These are phyloP conservation scores for Pheosia tremula DNA, from an alignment of 2,888 invertebrate genomes.

Conservation along the genomic window DNA sequence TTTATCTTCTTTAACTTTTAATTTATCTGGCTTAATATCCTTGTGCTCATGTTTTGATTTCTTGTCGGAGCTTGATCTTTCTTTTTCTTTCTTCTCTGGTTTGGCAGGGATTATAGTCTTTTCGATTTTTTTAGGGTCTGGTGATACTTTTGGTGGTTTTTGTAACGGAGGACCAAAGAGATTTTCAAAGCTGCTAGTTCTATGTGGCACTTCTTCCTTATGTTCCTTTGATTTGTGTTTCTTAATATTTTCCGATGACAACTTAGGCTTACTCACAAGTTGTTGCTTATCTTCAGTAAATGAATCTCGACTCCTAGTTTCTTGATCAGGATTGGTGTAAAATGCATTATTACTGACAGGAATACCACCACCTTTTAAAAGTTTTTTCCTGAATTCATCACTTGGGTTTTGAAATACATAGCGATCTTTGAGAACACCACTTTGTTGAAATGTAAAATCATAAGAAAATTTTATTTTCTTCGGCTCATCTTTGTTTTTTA, in stretches of 20 bases:
- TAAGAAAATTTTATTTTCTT: conserved; percentile 93
- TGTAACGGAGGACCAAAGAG: conserved; percentile 93
- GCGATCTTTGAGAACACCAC: conserved; percentile 91
- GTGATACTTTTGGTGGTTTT: conserved; percentile 88
- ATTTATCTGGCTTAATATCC: conserved; percentile 73
- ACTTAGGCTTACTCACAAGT: conserved; percentile 89
- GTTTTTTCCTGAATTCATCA: conserved; percentile 94
- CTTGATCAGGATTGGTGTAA: conserved; percentile 80
- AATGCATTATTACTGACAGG: conserved; percentile 74
- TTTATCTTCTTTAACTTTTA: conserved; percentile 77
- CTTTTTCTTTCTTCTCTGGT: conserved; percentile 85
- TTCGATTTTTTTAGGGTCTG: conserved; percentile 86
- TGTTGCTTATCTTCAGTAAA: conserved; percentile 84
- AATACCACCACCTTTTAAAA: conserved; percentile 94
- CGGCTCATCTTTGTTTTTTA: conserved; percentile 95
- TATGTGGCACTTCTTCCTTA: conserved; percentile 83
- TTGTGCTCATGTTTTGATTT: conserved; percentile 79
- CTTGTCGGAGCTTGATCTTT: conserved; percentile 74
- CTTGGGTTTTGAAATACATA: conserved; percentile 93
- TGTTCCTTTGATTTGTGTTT: conserved; percentile 85
- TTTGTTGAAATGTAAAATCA: conserved; percentile 92
- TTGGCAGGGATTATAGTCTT: conserved; percentile 59
- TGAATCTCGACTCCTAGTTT: conserved; percentile 84
- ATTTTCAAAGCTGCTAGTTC: conserved; percentile 88
- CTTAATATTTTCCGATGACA: conserved; percentile 84